Percentiles rank a stretch among this genome's conserved stretches.
Conservation (phyloP, 37 sponge, comb jelly and placozoan genomes). For the Bolinopsis microptera region DNA sequence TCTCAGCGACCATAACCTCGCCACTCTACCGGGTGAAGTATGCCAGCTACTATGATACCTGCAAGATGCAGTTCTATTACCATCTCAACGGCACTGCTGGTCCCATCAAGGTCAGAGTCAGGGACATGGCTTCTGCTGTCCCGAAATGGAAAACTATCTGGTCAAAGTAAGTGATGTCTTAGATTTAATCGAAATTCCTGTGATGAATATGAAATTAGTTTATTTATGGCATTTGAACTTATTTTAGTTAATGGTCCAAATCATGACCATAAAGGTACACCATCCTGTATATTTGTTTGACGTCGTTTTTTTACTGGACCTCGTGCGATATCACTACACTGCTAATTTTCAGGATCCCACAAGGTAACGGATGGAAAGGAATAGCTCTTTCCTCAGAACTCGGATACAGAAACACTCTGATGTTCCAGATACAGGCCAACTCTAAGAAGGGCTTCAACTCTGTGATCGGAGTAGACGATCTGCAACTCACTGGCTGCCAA, state of each 20-base stretch:
- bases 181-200: not conserved
- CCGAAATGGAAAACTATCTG: conserved; percentile 54
- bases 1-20: conserved; percentile 14
- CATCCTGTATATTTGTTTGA: too few relatives aligned
- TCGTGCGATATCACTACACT: not conserved
- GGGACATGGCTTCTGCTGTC: conserved; percentile 33
- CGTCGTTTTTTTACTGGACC: too few relatives aligned
- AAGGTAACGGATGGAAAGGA: conserved; percentile 56
- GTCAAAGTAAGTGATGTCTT: conserved; percentile 30
- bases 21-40: conserved; percentile 55
- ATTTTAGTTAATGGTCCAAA: too few relatives aligned
- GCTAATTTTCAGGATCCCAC: not conserved
- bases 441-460: conserved; percentile 41
- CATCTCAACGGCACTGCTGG: conserved; percentile 62
- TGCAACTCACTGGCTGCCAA: conserved; percentile 13
- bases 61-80: conserved; percentile 64
- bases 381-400: conserved; percentile 21
- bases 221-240: not conserved
- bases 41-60: not conserved
- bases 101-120: conserved; percentile 49
- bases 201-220: not conserved
- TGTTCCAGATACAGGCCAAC: conserved; percentile 53
- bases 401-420: conserved; percentile 19
- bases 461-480: conserved; percentile 31
- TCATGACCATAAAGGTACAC: too few relatives aligned